Conservation (phyloP, 2,113 vertebrate genomes). For the Ptyas mucosa region DNA sequence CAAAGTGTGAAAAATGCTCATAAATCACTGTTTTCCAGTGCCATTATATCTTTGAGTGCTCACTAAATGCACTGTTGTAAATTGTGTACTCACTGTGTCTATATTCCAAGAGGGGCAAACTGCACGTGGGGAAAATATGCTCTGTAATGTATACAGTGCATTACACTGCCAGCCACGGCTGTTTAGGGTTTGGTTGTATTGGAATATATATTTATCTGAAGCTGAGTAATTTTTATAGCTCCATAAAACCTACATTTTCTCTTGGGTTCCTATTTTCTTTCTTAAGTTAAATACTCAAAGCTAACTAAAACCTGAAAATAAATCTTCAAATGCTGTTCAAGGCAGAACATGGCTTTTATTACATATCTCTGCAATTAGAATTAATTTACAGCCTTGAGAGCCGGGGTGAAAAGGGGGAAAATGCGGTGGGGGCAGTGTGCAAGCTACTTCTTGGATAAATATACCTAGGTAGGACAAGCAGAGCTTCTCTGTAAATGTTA, state of each 20-base stretch:
- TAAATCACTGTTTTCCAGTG: too few species aligned
- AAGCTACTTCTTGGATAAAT: conserved; percentile 74
- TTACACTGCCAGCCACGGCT: conserved; percentile 20
- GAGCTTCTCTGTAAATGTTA: conserved; percentile 69
- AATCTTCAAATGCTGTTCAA: conserved; percentile 68
- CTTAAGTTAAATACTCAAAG: conserved; percentile 59
- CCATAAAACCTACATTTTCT: conserved; percentile 69
- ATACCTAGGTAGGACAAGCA: conserved; percentile 61
- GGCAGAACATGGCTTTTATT: conserved; percentile 65
- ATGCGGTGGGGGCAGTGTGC: conserved; percentile 44
- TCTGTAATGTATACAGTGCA: conserved; percentile 19
- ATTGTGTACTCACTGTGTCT: background rate
- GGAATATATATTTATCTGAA: conserved; percentile 56
- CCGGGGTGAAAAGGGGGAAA: background rate
- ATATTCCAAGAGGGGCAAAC: conserved; percentile 18
- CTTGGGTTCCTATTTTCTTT: conserved; percentile 44
- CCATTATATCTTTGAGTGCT: too few species aligned
- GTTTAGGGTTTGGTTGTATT: conserved; percentile 32
- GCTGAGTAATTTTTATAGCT: conserved; percentile 62
- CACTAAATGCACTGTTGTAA: too few species aligned
- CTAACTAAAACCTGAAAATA: conserved; percentile 65
- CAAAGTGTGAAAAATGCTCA: too few species aligned
- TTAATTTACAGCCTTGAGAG: conserved; percentile 77
- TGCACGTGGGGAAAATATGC: conserved; percentile 28
- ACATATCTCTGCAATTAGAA: conserved; percentile 74